Evolutionary conservation across 1,140 invertebrate genomes (phyloP).

Genomic region (Carcinoscorpius rotundicauda): DNA sequence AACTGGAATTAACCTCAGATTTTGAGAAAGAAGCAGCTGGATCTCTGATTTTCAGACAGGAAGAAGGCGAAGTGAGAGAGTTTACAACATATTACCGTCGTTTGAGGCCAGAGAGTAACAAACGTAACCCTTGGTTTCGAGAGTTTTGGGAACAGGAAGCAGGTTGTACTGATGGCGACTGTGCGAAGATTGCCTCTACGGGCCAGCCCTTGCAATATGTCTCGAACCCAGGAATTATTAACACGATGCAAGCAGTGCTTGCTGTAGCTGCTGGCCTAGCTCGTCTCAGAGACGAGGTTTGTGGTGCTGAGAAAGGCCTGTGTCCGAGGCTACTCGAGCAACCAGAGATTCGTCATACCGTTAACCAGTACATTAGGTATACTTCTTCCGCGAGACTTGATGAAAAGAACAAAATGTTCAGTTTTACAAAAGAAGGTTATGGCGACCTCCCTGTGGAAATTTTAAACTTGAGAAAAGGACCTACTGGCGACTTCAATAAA

Average conservation of each 20-base stretch:
- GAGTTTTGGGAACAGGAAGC: slow-evolving; percentile 36
- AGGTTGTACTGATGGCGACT: slow-evolving; percentile 25
- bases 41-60: slow-evolving; percentile 12
- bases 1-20: slow-evolving; percentile 11
- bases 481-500: slow-evolving; percentile 13
- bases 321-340: slow-evolving; percentile 30
- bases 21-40: slow-evolving; percentile 14
- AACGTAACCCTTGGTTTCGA: slow-evolving; percentile 35
- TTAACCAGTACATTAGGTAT: slow-evolving; percentile 28
- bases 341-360: slow-evolving; percentile 28
- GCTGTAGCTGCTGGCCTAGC: slow-evolving; percentile 28
- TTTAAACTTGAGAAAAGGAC: slow-evolving; percentile 30
- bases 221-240: slow-evolving; percentile 32
- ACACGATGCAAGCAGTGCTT: slow-evolving; percentile 33
- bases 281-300: slow-evolving; percentile 25
- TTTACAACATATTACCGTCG: slow-evolving; percentile 28
- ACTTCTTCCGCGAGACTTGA: slow-evolving; percentile 28
- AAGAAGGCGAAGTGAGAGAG: slow-evolving; percentile 20
- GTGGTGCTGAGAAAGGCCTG: slow-evolving; percentile 22
- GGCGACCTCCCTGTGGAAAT: slow-evolving; percentile 34
- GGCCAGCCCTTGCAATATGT: slow-evolving; percentile 25
- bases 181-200: slow-evolving; percentile 4
- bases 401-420: slow-evolving; percentile 26
- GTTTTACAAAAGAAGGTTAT: slow-evolving; percentile 33
- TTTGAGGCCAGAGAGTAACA: slow-evolving; percentile 26